Evolutionary conservation across 2,113 vertebrate genomes (phyloP).

Genomic region (Ammodytes marinus): DNA sequence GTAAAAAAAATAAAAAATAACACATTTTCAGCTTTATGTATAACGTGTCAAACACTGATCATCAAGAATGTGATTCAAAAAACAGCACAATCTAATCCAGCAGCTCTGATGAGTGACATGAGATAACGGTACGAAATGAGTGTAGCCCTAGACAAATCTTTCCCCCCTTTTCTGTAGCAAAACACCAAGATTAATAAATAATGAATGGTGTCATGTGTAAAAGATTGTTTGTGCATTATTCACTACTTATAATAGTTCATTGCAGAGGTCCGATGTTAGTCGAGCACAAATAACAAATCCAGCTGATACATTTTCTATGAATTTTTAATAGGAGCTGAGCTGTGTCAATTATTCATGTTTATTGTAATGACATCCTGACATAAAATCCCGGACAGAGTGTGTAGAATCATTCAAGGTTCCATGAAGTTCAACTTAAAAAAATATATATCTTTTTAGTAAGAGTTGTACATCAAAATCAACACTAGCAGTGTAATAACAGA

Average conservation of each 20-base stretch:
- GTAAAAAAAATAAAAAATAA: conserved; percentile 14
- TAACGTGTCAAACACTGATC: neutral
- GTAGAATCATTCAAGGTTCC: neutral
- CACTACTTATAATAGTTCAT: conserved; percentile 62
- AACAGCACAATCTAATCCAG: conserved; percentile 4
- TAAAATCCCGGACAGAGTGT: neutral
- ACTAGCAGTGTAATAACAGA: neutral
- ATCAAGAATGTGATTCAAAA: conserved; percentile 22
- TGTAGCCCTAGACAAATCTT: conserved; percentile 1
- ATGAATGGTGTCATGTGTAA: conserved; percentile 66
- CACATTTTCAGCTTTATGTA: neutral
- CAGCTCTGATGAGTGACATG: conserved; percentile 31
- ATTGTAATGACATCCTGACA: conserved; percentile 58
- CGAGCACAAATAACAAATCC: conserved; percentile 51
- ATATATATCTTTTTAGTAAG: neutral
- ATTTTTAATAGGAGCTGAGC: conserved; percentile 62
- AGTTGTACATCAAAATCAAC: neutral
- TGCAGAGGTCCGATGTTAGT: conserved; percentile 56
- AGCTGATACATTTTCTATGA: conserved; percentile 50
- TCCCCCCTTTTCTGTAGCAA: conserved; percentile 29
- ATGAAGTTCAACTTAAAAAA: conserved; percentile 2
- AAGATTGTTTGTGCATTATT: conserved; percentile 66
- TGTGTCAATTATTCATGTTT: conserved; percentile 66
- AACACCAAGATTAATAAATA: conserved; percentile 55
- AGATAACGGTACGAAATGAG: conserved; percentile 37